These are phyloP conservation scores for Dryocosmus kuriphilus DNA, from an alignment of 2,888 invertebrate genomes.

Conservation along the genomic window DNA sequence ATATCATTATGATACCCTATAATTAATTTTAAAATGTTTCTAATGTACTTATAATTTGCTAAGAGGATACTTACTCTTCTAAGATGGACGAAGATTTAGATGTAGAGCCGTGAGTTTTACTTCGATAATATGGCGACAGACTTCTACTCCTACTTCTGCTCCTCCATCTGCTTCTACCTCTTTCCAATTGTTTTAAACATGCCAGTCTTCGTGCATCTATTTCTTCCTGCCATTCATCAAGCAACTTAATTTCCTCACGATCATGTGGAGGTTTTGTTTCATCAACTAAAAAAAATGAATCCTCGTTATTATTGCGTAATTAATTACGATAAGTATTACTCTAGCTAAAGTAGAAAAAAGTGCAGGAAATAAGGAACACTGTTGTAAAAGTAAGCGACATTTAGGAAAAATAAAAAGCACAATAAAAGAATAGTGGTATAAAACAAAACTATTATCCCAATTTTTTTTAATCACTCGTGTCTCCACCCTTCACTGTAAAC, in stretches of 20 bases:
- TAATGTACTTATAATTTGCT: too few species aligned
- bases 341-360: too few species aligned
- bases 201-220: background rate
- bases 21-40: background rate
- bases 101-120: background rate
- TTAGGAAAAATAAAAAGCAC: too few species aligned
- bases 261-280: background rate
- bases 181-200: background rate
- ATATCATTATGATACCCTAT: background rate
- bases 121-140: background rate
- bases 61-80: background rate
- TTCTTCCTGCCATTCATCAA: constrained; percentile 1
- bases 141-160: background rate
- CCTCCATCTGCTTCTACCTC: background rate
- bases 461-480: too few species aligned
- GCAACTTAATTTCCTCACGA: background rate
- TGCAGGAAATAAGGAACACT: too few species aligned
- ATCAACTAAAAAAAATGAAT: background rate
- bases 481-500: too few species aligned
- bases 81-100: background rate
- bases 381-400: too few species aligned
- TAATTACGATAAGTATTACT: too few species aligned
- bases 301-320: too few species aligned
- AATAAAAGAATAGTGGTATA: too few species aligned
- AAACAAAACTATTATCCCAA: too few species aligned